These are phyloP conservation scores for Oreocharis arfaki DNA, from an alignment of 2,113 vertebrate genomes.

Conservation along the genomic window DNA sequence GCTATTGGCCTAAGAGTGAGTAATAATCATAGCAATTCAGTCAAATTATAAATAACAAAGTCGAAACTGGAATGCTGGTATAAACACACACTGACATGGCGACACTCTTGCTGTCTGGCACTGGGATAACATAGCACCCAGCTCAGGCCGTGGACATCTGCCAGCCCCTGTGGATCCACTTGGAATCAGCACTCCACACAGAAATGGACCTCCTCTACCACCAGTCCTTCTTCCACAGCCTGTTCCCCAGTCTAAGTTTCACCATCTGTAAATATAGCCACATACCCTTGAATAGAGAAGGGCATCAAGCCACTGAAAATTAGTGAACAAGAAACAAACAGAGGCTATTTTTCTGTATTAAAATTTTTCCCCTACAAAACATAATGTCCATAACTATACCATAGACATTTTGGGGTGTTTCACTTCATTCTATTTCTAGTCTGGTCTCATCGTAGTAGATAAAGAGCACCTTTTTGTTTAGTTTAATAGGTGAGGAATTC, in stretches of 20 bases:
- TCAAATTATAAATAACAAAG: background rate
- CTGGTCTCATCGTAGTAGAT: background rate
- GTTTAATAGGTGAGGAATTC: background rate
- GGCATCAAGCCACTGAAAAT: background rate
- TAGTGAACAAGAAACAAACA: background rate
- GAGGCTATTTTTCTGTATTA: background rate
- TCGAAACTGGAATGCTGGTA: background rate
- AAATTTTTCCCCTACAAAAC: background rate
- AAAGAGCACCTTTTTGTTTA: background rate
- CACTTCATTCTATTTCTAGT: background rate
- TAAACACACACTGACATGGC: background rate
- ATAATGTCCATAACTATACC: background rate
- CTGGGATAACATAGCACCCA: background rate
- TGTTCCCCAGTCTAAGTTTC: background rate
- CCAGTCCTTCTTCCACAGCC: background rate
- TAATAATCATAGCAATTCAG: background rate
- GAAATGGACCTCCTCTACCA: background rate
- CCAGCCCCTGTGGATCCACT: background rate
- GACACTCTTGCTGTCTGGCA: background rate
- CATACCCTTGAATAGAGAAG: background rate
- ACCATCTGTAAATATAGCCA: background rate
- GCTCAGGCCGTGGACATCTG: background rate
- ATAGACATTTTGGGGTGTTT: background rate
- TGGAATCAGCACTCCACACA: background rate
- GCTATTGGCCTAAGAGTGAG: background rate